These are phyloP conservation scores for Enteromius mattozi DNA, from an alignment of 2,797 vertebrate genomes.

Conservation along the genomic window DNA sequence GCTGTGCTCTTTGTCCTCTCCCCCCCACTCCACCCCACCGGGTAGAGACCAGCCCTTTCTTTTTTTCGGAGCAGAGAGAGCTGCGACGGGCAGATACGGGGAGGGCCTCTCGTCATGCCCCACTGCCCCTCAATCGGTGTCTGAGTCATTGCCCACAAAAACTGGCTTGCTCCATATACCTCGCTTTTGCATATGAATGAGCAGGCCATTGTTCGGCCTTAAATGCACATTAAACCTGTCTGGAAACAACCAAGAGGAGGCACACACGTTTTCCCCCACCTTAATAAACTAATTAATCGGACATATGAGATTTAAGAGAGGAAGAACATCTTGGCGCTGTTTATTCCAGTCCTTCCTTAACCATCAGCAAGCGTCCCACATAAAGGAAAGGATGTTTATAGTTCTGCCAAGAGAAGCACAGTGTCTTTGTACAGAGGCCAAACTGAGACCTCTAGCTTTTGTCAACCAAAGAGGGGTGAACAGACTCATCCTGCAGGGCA, in stretches of 20 bases:
- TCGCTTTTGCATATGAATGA: conserved; percentile 79
- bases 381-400: conserved; percentile 61
- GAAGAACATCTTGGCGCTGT: conserved; percentile 64
- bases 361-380: conserved; percentile 47
- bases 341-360: conserved; percentile 48
- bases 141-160: conserved; percentile 72
- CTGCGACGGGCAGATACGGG: conserved; percentile 60
- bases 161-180: conserved; percentile 75
- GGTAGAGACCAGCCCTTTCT: conserved; percentile 58
- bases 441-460: conserved; percentile 59
- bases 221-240: conserved; percentile 84
- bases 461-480: conserved; percentile 54
- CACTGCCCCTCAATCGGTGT: conserved; percentile 76
- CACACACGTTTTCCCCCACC: conserved; percentile 59
- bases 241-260: conserved; percentile 71
- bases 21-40: conserved; percentile 46
- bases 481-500: conserved; percentile 54
- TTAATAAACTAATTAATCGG: conserved; percentile 79
- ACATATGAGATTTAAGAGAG: conserved; percentile 65
- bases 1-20: conserved; percentile 67
- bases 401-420: conserved; percentile 56
- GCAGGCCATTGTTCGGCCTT: conserved; percentile 68
- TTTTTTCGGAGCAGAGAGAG: conserved; percentile 43
- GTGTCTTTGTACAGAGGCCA: conserved; percentile 52
- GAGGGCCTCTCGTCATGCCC: conserved; percentile 70